phyloP scores from a whole-genome alignment of 2,113 vertebrate genomes.

The Esox niger region DNA sequence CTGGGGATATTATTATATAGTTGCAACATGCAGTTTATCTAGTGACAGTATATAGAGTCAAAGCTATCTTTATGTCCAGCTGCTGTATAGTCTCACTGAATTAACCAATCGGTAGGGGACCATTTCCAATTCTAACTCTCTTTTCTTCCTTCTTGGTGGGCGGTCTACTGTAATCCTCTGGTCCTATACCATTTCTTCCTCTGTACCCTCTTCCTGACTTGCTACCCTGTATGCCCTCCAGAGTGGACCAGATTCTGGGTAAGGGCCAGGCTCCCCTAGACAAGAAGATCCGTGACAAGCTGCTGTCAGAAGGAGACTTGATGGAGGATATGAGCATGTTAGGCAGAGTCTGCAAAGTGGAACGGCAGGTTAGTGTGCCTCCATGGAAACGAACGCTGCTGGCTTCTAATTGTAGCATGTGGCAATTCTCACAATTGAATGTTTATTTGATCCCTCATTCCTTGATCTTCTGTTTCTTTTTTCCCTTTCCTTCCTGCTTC shows the following conservation, averaged over 20 bases:
- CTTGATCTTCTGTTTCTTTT: background rate
- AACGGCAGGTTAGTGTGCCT: slow-evolving; percentile 83
- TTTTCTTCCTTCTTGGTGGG: slow-evolving; percentile 15
- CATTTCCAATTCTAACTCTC: background rate
- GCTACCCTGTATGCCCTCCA: slow-evolving; percentile 54
- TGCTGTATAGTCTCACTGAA: background rate
- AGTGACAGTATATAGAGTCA: background rate
- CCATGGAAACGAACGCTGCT: background rate
- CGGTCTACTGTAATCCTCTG: slow-evolving; percentile 5
- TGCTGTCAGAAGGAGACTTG: slow-evolving; percentile 84
- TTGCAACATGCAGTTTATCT: too few species aligned
- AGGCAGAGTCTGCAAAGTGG: slow-evolving; percentile 94
- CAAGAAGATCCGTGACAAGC: slow-evolving; percentile 92
- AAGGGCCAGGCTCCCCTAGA: slow-evolving; percentile 93
- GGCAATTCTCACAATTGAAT: too few species aligned
- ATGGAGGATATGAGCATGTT: slow-evolving; percentile 95
- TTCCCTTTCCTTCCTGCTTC: background rate
- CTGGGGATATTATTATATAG: too few species aligned
- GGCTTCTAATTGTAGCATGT: too few species aligned
- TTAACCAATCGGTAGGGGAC: background rate
- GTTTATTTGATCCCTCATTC: too few species aligned
- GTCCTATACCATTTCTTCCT: background rate
- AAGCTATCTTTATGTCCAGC: background rate
- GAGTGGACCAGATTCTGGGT: slow-evolving; percentile 96
- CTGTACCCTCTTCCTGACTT: background rate